These are phyloP conservation scores for Timema podura DNA, from an alignment of 2,888 invertebrate species.

Conservation along the genomic window DNA sequence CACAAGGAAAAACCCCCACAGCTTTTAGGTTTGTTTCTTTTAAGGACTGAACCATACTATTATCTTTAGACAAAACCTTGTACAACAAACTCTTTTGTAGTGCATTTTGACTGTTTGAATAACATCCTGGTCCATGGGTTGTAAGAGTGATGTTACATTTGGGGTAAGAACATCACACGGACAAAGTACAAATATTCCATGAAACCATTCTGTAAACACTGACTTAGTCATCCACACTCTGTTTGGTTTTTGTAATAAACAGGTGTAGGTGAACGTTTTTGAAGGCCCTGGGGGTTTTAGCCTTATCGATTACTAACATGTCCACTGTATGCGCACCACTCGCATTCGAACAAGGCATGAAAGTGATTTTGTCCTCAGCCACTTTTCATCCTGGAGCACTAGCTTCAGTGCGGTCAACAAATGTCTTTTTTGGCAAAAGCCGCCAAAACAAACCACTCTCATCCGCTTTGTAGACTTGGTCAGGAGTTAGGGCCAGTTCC, in stretches of 20 bases:
- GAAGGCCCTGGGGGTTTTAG: neutral
- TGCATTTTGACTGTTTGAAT: neutral
- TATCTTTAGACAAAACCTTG: constrained; percentile 10
- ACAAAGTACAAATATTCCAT: constrained; percentile 13
- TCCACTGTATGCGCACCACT: constrained; percentile 35
- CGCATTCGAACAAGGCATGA: constrained; percentile 39
- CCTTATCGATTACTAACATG: constrained; percentile 33
- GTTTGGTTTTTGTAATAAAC: constrained; percentile 34
- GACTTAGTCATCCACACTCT: constrained; percentile 8
- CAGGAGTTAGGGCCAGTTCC: constrained; percentile 10
- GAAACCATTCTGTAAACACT: constrained; percentile 8
- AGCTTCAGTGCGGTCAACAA: constrained; percentile 33
- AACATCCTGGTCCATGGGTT: neutral
- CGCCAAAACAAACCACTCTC: constrained; percentile 22
- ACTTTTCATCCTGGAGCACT: constrained; percentile 36
- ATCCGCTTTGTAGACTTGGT: constrained; percentile 22
- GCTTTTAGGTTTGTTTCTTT: constrained; percentile 5
- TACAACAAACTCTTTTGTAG: neutral
- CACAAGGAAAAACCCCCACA: neutral
- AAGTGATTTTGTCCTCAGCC: constrained; percentile 34
- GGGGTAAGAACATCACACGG: neutral
- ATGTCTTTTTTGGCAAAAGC: constrained; percentile 31
- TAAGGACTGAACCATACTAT: constrained; percentile 1
- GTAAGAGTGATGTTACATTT: neutral
- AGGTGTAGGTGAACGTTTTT: constrained; percentile 30